These are phyloP conservation scores for Hypotaenidia okinawae DNA, from an alignment of 2,797 vertebrate species.

Conservation along the genomic window DNA sequence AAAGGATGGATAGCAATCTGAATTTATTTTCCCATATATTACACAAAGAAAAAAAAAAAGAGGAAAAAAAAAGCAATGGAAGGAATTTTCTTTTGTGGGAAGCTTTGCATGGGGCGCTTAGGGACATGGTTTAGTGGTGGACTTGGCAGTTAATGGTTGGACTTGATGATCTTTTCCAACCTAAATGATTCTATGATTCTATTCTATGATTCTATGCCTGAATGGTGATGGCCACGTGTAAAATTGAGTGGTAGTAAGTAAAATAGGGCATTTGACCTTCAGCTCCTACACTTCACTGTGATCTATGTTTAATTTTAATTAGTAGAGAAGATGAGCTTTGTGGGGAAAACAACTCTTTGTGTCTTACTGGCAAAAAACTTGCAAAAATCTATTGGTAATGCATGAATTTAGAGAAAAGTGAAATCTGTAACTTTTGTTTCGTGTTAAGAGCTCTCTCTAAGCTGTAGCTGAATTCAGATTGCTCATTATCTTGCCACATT, in stretches of 20 bases:
- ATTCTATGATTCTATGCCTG: background rate
- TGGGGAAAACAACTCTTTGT: background rate
- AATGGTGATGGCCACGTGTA: background rate
- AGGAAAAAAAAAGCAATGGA: background rate
- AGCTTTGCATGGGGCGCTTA: background rate
- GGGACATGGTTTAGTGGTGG: too few species aligned
- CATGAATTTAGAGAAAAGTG: background rate
- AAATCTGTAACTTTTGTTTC: slow-evolving; percentile 25
- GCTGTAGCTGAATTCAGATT: slow-evolving; percentile 11
- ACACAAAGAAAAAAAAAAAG: background rate
- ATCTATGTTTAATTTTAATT: background rate
- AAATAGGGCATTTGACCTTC: background rate
- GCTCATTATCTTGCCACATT: slow-evolving; percentile 50
- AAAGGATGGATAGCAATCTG: background rate
- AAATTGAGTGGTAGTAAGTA: background rate
- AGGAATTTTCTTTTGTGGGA: background rate
- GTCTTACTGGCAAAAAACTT: background rate
- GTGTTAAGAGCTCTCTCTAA: background rate
- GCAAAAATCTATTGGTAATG: background rate
- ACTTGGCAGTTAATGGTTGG: too few species aligned
- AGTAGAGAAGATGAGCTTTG: background rate
- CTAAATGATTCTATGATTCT: too few species aligned
- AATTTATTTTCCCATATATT: background rate
- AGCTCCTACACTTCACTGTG: background rate
- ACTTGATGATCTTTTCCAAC: too few species aligned